Percentiles rank a stretch among this genome's conserved stretches.
phyloP scores from a whole-genome alignment of 2,797 vertebrate genomes.

The Erithacus rubecula region DNA sequence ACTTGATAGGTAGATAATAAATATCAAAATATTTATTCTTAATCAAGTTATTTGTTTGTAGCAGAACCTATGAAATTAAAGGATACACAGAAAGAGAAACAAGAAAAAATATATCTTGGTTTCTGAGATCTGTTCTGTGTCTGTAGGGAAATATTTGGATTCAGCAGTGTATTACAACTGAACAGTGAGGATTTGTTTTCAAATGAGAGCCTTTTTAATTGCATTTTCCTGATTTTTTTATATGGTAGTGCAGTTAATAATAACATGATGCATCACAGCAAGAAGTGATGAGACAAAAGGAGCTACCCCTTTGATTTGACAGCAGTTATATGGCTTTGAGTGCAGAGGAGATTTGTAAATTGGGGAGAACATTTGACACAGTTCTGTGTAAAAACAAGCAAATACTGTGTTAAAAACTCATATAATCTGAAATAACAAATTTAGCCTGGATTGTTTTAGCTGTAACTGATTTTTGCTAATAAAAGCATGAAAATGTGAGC shows the following conservation, averaged over 20 bases:
- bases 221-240: not conserved
- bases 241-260: not conserved
- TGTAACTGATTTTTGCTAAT: conserved; percentile 48
- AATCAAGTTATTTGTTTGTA: not conserved
- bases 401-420: not conserved
- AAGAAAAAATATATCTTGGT: not conserved
- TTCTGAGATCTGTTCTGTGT: not conserved
- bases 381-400: not conserved
- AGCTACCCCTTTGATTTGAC: not conserved
- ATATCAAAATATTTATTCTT: not conserved
- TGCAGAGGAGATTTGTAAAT: not conserved
- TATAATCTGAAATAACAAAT: conserved; percentile 36
- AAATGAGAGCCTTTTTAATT: not conserved
- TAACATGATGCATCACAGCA: not conserved
- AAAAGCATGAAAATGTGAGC: conserved; percentile 39
- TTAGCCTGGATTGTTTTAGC: conserved; percentile 18
- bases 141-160: not conserved
- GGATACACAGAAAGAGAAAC: not conserved
- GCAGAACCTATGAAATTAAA: not conserved
- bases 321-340: conserved; percentile 13
- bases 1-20: not conserved
- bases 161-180: not conserved
- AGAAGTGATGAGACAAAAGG: not conserved
- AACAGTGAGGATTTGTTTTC: not conserved
- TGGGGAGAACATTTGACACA: not conserved